Percentiles rank a stretch among this genome's conserved stretches.
These are phyloP conservation scores for Cossypha caffra DNA, from an alignment of 2,797 vertebrate genomes.

Conservation along the genomic window DNA sequence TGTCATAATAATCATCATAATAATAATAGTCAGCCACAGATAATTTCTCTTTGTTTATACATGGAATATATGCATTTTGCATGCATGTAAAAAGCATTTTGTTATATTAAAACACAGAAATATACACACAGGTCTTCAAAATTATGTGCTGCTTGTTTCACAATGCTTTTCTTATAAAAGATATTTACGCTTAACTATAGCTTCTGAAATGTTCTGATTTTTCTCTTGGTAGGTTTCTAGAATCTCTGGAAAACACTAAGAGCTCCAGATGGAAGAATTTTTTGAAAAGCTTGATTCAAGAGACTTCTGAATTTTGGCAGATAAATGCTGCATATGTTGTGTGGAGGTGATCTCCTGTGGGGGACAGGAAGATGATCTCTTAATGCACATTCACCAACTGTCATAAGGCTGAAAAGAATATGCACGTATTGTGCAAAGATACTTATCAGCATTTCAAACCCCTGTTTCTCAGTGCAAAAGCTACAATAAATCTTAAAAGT, in stretches of 20 bases:
- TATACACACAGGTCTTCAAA: not conserved
- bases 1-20: too few species aligned
- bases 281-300: conserved; percentile 64
- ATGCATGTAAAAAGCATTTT: not conserved
- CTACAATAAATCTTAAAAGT: not conserved
- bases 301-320: conserved; percentile 72
- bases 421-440: not conserved
- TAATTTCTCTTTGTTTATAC: not conserved
- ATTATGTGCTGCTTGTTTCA: not conserved
- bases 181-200: not conserved
- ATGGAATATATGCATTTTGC: not conserved
- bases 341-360: conserved; percentile 70
- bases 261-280: conserved; percentile 68
- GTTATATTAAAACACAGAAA: not conserved
- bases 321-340: conserved; percentile 72
- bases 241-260: conserved; percentile 53
- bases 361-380: conserved; percentile 73
- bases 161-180: not conserved
- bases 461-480: not conserved
- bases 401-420: conserved; percentile 31
- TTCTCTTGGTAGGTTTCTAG: conserved; percentile 34
- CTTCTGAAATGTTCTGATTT: not conserved
- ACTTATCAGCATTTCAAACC: conserved; percentile 35
- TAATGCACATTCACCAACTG: conserved; percentile 63
- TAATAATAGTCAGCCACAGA: rapidly evolving